phyloP scores from a whole-genome alignment of 1,140 invertebrate genomes.

The Pantala flavescens region DNA sequence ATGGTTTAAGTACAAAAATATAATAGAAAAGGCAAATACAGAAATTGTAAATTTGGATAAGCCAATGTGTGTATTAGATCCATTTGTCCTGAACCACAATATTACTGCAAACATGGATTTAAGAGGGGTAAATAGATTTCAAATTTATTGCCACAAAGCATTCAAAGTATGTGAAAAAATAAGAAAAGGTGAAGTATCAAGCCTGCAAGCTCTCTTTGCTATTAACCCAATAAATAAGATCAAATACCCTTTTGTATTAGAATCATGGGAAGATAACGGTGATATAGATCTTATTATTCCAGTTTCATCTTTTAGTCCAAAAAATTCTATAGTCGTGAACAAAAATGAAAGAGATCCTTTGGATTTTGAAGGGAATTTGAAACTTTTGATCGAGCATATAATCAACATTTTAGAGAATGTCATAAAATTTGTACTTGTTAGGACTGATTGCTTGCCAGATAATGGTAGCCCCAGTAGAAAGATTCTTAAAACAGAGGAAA shows the following conservation, averaged over 20 bases:
- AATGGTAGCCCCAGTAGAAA: slow-evolving; percentile 21
- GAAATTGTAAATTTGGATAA: slow-evolving; percentile 31
- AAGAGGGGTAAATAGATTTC: not conserved
- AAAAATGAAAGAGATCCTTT: slow-evolving; percentile 22
- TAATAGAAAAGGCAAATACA: slow-evolving; percentile 27
- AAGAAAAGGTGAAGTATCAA: not conserved
- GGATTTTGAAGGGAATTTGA: slow-evolving; percentile 25
- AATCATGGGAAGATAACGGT: not conserved
- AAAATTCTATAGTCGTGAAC: slow-evolving; percentile 23
- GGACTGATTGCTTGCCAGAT: no score
- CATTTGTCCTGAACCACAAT: slow-evolving; percentile 48
- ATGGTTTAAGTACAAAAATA: slow-evolving; percentile 37
- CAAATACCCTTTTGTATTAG: not conserved
- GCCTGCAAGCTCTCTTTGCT: not conserved
- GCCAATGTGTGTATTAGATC: slow-evolving; percentile 49
- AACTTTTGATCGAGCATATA: slow-evolving; percentile 24
- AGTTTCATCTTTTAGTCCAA: slow-evolving; percentile 25
- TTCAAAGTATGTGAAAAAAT: not conserved
- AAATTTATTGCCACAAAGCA: not conserved
- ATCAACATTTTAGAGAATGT: slow-evolving; percentile 30
- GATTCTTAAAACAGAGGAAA: slow-evolving; percentile 16
- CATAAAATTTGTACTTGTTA: slow-evolving; percentile 23
- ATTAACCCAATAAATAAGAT: no score
- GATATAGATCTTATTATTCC: slow-evolving; percentile 12
- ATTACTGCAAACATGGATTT: slow-evolving; percentile 30